These are phyloP conservation scores for Stomatorhinus ivindoensis DNA, from an alignment of 2,113 vertebrate species.

Conservation along the genomic window DNA sequence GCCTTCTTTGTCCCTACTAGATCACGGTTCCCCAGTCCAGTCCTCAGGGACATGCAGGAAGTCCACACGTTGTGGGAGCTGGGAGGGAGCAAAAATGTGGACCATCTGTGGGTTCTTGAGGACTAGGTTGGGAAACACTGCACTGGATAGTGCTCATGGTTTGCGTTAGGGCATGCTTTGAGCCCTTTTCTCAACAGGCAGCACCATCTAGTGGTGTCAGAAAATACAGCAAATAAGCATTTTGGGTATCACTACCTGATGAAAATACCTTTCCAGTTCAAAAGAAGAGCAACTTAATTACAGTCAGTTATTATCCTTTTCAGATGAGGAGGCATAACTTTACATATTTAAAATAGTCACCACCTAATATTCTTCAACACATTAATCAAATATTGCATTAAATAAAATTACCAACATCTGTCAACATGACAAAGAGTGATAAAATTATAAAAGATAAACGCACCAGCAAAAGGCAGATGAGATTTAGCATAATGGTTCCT, in stretches of 20 bases:
- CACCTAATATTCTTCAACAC: not conserved
- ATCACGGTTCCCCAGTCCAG: not conserved
- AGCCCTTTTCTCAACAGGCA: not conserved
- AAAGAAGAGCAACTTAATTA: not conserved
- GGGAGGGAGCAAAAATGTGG: not conserved
- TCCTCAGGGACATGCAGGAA: not conserved
- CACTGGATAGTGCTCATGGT: not conserved
- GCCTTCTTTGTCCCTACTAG: not conserved
- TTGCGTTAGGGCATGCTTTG: not conserved
- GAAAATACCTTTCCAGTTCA: not conserved
- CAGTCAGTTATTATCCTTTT: not conserved
- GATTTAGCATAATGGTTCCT: not conserved
- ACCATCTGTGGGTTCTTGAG: not conserved
- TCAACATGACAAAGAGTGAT: not conserved
- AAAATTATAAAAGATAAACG: not conserved
- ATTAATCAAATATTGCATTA: not conserved
- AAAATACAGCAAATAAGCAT: not conserved
- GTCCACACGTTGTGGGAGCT: not conserved
- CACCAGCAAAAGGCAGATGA: not conserved
- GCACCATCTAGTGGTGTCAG: not conserved
- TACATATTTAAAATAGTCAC: not conserved
- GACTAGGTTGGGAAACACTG: not conserved
- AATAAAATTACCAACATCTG: not conserved
- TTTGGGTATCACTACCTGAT: not conserved
- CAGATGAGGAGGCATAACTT: not conserved